Base-by-base conservation (phyloP, 2,797 vertebrate genomes). In the Neopelma chrysocephalum region DNA sequence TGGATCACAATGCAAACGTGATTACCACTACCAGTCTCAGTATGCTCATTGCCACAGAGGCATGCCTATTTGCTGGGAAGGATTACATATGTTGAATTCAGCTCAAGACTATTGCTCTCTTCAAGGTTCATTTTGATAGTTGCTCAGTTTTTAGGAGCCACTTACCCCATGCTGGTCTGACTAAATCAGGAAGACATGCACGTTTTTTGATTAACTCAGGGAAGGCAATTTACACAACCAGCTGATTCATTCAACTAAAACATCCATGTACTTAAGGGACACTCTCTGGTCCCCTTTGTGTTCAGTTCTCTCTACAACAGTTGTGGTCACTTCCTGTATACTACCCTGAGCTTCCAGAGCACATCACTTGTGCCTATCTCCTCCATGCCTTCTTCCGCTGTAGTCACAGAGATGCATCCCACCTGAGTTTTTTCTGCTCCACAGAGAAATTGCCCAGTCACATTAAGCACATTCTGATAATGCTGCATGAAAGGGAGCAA, bases 51-150 rank as follows among this genome's bases (percentile, higher is more conserved):
- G 15, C 3, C 61, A 78, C 4, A 2, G 6, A 4, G 10, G 15
- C 11, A 47, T 47, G 27, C 27, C 10, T 72, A 51, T 51, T 27
- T 64, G 13, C 16, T 7, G 3, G 23, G 18, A 83, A 22, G 12
- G 3, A n/a, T 65, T 69, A n/a, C 0, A 0, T 29, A 17, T 10
- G 8, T 47, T 60, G 42, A 69, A 57, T 19, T 48, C 27, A 51
- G 36, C 10, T 77, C 36, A 80, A 56, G 50, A 3, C 16, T 31
- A 25, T 21, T 25, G 21, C 56, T 81, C 17, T 65, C 36, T 71
- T 54, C 23, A 50, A 48, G 26, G 23, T 29, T 64, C 8, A 26
- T 91, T 86, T 64, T 68, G 26, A 31, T n/a, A 15, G 15, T 60
- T 68, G 12, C 4, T 76, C 7, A 27, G 21, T 19, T 77, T 93